Conservation (phyloP, 2,888 invertebrate genomes). For the Protula sp. region DNA sequence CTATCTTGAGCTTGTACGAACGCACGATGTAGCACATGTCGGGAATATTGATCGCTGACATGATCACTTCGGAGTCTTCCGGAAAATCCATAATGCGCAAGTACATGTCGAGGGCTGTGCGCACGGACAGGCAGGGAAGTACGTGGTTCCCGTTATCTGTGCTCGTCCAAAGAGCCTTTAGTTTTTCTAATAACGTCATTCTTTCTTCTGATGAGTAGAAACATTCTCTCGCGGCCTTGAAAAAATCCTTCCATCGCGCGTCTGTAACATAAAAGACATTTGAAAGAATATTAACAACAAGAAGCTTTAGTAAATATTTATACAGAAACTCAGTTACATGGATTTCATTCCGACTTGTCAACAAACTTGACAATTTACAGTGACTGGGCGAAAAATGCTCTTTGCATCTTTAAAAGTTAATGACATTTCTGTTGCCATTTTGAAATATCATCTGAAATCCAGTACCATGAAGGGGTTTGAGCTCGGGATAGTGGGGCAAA, state of each 20-base stretch:
- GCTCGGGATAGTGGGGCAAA: too few species aligned
- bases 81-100: conserved; percentile 40
- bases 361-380: too few species aligned
- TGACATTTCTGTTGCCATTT: too few species aligned
- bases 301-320: too few species aligned
- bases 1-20: conserved; percentile 40
- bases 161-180: conserved; percentile 16
- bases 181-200: neutral
- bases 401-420: too few species aligned
- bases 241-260: conserved; percentile 17
- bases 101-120: conserved; percentile 26
- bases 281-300: too few species aligned
- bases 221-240: conserved; percentile 12
- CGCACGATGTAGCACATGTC: conserved; percentile 45
- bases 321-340: too few species aligned
- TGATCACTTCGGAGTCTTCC: conserved; percentile 51
- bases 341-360: too few species aligned
- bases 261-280: conserved; percentile 19
- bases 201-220: neutral
- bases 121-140: conserved; percentile 25
- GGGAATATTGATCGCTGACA: conserved; percentile 54
- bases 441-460: too few species aligned
- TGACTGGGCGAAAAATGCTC: too few species aligned
- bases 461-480: too few species aligned
- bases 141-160: conserved; percentile 15